Evolutionary conservation across 1,140 invertebrate species (phyloP).

Genomic region (Ceratosolen fusciceps): DNA sequence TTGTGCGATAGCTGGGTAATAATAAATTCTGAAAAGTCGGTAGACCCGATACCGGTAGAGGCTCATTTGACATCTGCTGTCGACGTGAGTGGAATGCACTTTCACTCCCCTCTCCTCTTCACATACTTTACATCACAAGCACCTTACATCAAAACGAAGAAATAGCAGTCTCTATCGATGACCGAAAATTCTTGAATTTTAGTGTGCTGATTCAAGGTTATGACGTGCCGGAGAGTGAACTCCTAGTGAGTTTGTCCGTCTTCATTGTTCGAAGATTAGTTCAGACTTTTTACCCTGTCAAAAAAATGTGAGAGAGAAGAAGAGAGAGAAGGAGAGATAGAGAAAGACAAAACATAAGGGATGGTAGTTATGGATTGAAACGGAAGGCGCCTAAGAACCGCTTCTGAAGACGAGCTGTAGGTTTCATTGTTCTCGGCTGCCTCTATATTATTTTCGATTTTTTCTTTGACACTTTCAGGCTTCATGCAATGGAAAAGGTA

Average conservation of each 20-base stretch:
- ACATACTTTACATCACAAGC: too few species aligned
- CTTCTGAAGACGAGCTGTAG: constrained; percentile 19
- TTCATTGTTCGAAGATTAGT: constrained; percentile 16
- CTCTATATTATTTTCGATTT: constrained; percentile 39
- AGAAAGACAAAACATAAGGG: constrained; percentile 42
- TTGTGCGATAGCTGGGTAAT: background rate
- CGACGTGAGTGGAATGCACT: constrained; percentile 27
- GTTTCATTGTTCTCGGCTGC: constrained; percentile 44
- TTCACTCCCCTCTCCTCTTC: background rate
- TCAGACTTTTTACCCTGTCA: background rate
- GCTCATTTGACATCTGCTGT: constrained; percentile 16
- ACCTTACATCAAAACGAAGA: too few species aligned
- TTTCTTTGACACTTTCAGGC: constrained; percentile 9
- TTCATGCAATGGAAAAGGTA: background rate
- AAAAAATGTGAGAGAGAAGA: too few species aligned
- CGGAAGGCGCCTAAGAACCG: constrained; percentile 45
- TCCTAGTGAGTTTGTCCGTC: background rate
- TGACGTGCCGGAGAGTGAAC: background rate
- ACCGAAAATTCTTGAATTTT: constrained; percentile 21
- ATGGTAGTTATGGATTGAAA: constrained; percentile 58
- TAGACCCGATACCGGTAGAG: background rate
- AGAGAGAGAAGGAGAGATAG: too few species aligned
- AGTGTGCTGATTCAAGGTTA: constrained; percentile 22
- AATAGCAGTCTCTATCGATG: too few species aligned
- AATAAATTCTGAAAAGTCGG: constrained; percentile 10